Conservation (phyloP, 2,113 vertebrate genomes). For the Cyprinodon brontotheroides region DNA sequence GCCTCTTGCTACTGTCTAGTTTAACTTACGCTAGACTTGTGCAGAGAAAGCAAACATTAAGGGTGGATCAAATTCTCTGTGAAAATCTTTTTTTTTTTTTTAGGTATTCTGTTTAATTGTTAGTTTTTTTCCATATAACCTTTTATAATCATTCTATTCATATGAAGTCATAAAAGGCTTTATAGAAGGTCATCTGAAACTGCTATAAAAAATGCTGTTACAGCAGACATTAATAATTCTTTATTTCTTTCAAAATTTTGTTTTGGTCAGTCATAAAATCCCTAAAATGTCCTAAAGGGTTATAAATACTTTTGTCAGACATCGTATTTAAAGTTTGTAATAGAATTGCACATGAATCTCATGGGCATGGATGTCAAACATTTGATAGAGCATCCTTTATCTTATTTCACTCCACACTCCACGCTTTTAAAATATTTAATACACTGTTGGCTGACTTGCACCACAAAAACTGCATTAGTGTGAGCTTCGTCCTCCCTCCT, state of each 20-base stretch:
- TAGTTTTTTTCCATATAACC: too few species aligned
- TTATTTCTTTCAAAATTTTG: neutral
- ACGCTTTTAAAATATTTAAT: conserved; percentile 24
- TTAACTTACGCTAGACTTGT: too few species aligned
- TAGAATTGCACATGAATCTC: conserved; percentile 3
- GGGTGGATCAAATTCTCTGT: too few species aligned
- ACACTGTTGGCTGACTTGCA: conserved; percentile 9
- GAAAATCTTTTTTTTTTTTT: too few species aligned
- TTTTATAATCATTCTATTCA: too few species aligned
- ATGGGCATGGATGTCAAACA: conserved; percentile 1
- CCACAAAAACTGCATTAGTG: conserved; percentile 26
- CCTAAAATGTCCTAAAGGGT: too few species aligned
- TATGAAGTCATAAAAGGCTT: too few species aligned
- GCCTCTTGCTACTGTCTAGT: too few species aligned
- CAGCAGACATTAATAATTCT: neutral
- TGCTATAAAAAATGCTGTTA: neutral
- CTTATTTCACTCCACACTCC: conserved; percentile 1
- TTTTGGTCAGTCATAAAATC: neutral
- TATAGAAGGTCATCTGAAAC: too few species aligned
- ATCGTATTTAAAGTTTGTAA: neutral
- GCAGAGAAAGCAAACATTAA: too few species aligned
- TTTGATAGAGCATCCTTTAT: conserved; percentile 8
- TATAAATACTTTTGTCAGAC: neutral
- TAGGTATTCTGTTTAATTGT: too few species aligned
- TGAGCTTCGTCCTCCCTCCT: conserved; percentile 23